These are phyloP conservation scores for Drosophila nr. perissopoda DNA, from an alignment of 2,888 invertebrate species.

Conservation along the genomic window DNA sequence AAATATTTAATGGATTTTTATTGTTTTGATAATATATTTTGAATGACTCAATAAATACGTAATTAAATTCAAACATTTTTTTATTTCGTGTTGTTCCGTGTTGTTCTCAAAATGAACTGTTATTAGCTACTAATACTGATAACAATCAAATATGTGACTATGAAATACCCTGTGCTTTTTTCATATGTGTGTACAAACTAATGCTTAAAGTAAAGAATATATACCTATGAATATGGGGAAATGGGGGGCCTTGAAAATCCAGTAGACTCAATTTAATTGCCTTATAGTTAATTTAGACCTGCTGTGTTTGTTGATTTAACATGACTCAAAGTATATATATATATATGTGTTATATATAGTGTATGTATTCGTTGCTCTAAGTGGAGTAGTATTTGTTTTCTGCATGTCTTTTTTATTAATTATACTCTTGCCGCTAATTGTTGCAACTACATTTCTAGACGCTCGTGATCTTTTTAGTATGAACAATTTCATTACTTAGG, in stretches of 20 bases:
- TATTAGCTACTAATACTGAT: conserved; percentile 1
- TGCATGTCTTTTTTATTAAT: not conserved
- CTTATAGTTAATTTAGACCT: conserved; percentile 7
- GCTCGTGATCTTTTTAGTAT: conserved; percentile 4
- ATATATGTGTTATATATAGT: conserved; percentile 6
- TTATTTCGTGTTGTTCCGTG: conserved; percentile 8
- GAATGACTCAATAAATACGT: conserved; percentile 32
- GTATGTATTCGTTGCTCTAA: conserved; percentile 10
- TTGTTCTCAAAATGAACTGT: not conserved
- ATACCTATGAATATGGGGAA: not conserved
- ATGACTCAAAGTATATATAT: conserved; percentile 2
- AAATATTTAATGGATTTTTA: conserved; percentile 10
- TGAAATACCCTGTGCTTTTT: conserved; percentile 22
- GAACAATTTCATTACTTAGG: conserved; percentile 2
- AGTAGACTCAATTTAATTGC: not conserved
- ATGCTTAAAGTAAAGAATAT: conserved; percentile 14
- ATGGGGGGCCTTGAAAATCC: not conserved
- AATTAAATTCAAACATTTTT: conserved; percentile 14
- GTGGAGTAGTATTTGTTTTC: conserved; percentile 29
- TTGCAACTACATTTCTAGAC: conserved; percentile 21
- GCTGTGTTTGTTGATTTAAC: not conserved
- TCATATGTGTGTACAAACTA: not conserved
- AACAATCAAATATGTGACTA: conserved; percentile 10
- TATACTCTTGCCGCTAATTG: conserved; percentile 19
- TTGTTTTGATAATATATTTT: conserved; percentile 3